Percentiles rank a stretch among this genome's conserved stretches.
phyloP scores from a whole-genome alignment of 1,140 invertebrate genomes.

The Drosophila grimshawi region DNA sequence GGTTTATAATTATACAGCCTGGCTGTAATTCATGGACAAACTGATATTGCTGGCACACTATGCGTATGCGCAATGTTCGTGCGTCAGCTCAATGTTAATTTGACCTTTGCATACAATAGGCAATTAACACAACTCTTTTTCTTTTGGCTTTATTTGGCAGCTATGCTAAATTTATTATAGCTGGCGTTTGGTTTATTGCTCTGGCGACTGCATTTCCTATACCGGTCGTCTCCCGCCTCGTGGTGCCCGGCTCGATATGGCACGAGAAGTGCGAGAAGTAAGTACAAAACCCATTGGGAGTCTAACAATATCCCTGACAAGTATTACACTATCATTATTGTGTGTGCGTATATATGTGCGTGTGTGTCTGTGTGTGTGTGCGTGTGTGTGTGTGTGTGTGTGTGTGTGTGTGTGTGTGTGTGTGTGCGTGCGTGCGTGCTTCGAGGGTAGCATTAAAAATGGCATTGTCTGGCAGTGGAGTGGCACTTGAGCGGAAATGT shows the following conservation, averaged over 20 bases:
- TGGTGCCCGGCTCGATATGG: conserved; percentile 86
- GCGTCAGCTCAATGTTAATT: conserved; percentile 3
- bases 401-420: conserved; percentile 9
- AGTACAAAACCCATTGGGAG: conserved; percentile 74
- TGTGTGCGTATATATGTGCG: not conserved
- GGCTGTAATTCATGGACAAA: conserved; percentile 57
- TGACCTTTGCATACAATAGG: not conserved
- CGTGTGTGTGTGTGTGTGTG: not conserved
- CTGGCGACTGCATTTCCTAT: conserved; percentile 92
- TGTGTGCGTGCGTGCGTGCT: conserved; percentile 13
- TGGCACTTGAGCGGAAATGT: conserved; percentile 26
- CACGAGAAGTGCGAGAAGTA: conserved; percentile 88
- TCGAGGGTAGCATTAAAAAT: conserved; percentile 32
- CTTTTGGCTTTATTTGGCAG: conserved; percentile 50
- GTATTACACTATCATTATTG: not conserved
- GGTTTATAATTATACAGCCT: conserved; percentile 70
- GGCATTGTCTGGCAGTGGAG: conserved; percentile 29
- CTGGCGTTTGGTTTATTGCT: conserved; percentile 91
- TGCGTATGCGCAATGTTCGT: conserved; percentile 12
- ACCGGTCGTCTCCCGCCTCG: conserved; percentile 88
- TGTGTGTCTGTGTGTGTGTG: conserved; percentile 1
- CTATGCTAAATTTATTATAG: conserved; percentile 90
- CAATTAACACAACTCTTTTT: conserved; percentile 2
- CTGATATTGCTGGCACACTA: conserved; percentile 26
- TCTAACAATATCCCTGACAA: conserved; percentile 16